Base-by-base conservation (phyloP, 64 coral and sea anemone species). In the Montipora sp. region DNA sequence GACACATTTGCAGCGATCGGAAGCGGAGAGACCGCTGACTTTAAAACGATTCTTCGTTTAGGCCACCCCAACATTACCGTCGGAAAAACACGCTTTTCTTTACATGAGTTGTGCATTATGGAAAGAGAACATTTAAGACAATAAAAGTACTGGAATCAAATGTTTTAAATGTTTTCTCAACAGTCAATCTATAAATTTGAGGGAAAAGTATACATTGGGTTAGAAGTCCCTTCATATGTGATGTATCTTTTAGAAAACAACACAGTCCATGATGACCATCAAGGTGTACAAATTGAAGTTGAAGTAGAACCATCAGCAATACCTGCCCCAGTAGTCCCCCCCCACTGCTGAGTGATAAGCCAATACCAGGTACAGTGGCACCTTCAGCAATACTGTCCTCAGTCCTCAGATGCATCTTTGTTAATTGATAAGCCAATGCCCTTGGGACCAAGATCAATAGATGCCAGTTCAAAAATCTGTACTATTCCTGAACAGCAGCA, bases 401-500 rank as follows among this genome's bases (percentile, higher is more conserved):
- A 36, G 36, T 36, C 36, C 36, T 36, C 36, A 36, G 36, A 36
- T 36, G 36, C 36, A 36, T 36, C 36, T 36, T 36, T 36, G 36
- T 36, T 36, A 36, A 36, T 36, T 76, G 74, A 76, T 8, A 76
- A 76, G 23, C 74, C 36, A 76, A 36, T 36, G 36, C 36, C 36
- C 36, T 36, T 36, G 36, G 36, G 36, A 36, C 36, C 36, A 36
- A 36, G 36, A 36, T 36, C 36, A 36, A 36, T 36, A 36, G 36
- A 2, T 36, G 36, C 36, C 36, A 36, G 36, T 36, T 36, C 36
- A 36, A 80, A 74, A 58, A 3, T 20, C 50, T 80, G 15, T 80
- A 11, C 15, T 80, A 80, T 80, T 80, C 5, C 51, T 8, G 78
- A 80, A 80, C 47, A 79, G 77, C 46, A 79, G 77, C 77, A 79